Evolutionary conservation across 2,113 vertebrate genomes (phyloP).

Genomic region (Choloepus hoffmanni): DNA sequence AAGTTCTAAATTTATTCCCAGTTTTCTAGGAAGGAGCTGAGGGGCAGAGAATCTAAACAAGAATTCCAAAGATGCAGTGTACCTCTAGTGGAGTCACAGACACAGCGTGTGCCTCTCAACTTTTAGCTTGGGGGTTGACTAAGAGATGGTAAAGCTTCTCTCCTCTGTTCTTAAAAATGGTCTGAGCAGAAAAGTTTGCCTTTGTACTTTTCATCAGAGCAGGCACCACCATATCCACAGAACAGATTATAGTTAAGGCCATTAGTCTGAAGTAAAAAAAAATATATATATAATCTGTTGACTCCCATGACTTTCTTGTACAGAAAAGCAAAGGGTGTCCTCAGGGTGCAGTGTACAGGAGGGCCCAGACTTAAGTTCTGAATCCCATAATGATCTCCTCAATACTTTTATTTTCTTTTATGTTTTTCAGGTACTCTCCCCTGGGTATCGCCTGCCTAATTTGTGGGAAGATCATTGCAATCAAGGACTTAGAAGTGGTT

Average conservation of each 20-base stretch:
- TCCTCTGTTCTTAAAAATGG: not conserved
- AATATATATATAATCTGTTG: not conserved
- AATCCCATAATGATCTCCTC: conserved; percentile 2
- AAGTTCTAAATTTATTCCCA: not conserved
- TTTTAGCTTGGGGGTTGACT: not conserved
- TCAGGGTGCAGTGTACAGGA: not conserved
- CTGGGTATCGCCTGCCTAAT: conserved; percentile 98
- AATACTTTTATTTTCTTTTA: not conserved
- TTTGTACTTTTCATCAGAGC: conserved; percentile 31
- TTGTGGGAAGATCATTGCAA: conserved; percentile 99
- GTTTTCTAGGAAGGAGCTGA: not conserved
- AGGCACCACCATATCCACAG: not conserved
- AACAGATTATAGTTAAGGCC: not conserved
- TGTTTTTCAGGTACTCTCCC: conserved; percentile 95
- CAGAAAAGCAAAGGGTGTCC: not conserved
- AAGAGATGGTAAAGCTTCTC: not conserved
- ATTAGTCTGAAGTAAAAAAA: not conserved
- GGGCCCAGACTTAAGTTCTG: not conserved
- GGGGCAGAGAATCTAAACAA: not conserved
- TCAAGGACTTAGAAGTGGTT: conserved; percentile 97
- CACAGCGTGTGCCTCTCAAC: not conserved
- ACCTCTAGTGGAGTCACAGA: not conserved
- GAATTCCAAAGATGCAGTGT: not conserved
- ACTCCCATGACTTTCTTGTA: not conserved
- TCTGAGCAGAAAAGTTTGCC: not conserved